Base-by-base conservation (phyloP, 2,113 vertebrate species). In the Sturnira hondurensis region DNA sequence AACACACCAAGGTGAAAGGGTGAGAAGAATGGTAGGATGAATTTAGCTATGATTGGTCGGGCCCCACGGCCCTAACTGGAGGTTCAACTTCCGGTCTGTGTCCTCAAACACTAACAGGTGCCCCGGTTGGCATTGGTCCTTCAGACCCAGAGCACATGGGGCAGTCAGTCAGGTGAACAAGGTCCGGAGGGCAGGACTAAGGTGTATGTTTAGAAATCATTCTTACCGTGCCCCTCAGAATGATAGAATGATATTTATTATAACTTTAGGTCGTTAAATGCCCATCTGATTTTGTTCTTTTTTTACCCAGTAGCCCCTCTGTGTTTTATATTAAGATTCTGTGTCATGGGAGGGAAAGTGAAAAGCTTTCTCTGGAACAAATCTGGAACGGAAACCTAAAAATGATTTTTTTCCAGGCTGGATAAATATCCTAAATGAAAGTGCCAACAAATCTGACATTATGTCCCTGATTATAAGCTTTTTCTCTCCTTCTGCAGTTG, bases 351-450 rank as follows among this genome's bases (percentile, higher is more conserved):
- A 93, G 80, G 26, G 45, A 63, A 97, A 96, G 73, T 58, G 47
- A 94, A 96, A 96, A 92, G 50, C 78, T 87, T 93, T 92, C 85
- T 78, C 63, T 83, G 78, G 73, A 96, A 97, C 54, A 96, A 88
- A 76, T 80, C 56, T 73, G 54, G 45, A 80, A 65, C 91, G 50
- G 82, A 97, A 97, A 94, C 31, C 38, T 89, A 93, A 88, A 80
- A 89, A 96, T 78, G 38, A 31, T 80, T 95, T 85, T 56, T 91
- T 71, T 2, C 52, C 33, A 47, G 47, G 38, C 33, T 83, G 63
- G 93, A 91, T 96, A 95, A 85, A 80, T 88, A 68, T 96, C 90
- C 90, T 95, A 89, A 92, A 73, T 93, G 68, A 95, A 93, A 94
- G 70, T 92, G 94, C 67, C 94, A 88, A 81, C 47, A 91, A 87